Conservation (phyloP, 2,797 vertebrate species). For the Parambassis ranga region DNA sequence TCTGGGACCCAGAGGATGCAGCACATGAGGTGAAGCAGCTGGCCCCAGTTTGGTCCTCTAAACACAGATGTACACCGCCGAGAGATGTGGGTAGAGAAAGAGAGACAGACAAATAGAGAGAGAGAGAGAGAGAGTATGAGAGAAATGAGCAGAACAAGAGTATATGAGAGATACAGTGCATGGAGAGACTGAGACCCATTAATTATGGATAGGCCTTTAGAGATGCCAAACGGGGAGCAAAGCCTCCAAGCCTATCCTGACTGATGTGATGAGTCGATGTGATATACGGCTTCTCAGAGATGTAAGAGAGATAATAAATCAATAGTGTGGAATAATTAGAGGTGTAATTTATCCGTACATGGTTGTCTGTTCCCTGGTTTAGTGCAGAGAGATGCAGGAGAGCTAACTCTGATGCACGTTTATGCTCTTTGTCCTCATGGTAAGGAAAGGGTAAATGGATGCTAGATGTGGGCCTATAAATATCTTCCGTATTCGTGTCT, state of each 20-base stretch:
- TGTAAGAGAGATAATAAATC: slow-evolving; percentile 77
- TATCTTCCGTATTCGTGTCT: slow-evolving; percentile 72
- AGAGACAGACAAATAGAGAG: not conserved
- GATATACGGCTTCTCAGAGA: slow-evolving; percentile 70
- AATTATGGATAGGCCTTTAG: slow-evolving; percentile 79
- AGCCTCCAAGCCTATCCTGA: slow-evolving; percentile 71
- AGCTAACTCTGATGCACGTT: slow-evolving; percentile 36
- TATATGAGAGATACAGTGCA: slow-evolving; percentile 31
- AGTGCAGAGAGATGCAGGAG: slow-evolving; percentile 10
- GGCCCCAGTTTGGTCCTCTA: slow-evolving; percentile 67
- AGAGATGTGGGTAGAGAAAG: slow-evolving; percentile 18
- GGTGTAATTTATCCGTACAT: slow-evolving; percentile 67
- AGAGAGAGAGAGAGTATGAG: not conserved
- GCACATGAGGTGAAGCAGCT: slow-evolving; percentile 70
- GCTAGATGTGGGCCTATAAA: slow-evolving; percentile 63
- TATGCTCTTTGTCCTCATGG: slow-evolving; percentile 54
- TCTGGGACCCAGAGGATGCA: slow-evolving; percentile 48
- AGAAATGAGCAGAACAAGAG: slow-evolving; percentile 28
- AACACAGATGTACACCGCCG: slow-evolving; percentile 28
- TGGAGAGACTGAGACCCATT: slow-evolving; percentile 67
- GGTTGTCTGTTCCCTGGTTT: slow-evolving; percentile 30
- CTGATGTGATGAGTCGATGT: slow-evolving; percentile 72
- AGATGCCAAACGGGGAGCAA: slow-evolving; percentile 73
- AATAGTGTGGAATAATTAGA: slow-evolving; percentile 79
- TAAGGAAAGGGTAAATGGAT: slow-evolving; percentile 65